Evolutionary conservation across 1,140 invertebrate species (phyloP).

Genomic region (Drosophila mojavensis): DNA sequence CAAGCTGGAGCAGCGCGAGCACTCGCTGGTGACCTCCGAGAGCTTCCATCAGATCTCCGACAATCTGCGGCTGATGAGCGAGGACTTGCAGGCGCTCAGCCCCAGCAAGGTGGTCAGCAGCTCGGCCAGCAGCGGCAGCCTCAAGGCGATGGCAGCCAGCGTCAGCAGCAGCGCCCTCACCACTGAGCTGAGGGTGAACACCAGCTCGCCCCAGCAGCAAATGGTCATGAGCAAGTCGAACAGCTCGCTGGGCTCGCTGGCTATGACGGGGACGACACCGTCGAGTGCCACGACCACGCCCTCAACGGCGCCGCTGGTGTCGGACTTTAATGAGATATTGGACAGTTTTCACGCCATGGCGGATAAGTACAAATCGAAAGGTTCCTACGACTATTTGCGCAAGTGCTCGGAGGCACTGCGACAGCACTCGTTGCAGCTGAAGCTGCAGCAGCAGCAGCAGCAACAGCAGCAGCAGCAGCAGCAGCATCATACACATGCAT

Average conservation of each 20-base stretch:
- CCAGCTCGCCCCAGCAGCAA: constrained; percentile 63
- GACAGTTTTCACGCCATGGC: constrained; percentile 83
- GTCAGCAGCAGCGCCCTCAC: constrained; percentile 47
- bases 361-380: constrained; percentile 83
- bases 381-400: constrained; percentile 83
- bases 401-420: constrained; percentile 83
- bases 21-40: constrained; percentile 78
- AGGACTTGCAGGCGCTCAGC: constrained; percentile 81
- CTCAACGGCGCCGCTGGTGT: constrained; percentile 74
- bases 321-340: constrained; percentile 82
- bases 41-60: constrained; percentile 83
- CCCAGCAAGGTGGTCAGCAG: constrained; percentile 70
- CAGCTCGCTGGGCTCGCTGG: constrained; percentile 60
- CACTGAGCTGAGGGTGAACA: constrained; percentile 67
- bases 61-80: constrained; percentile 81
- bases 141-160: constrained; percentile 61
- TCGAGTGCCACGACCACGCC: constrained; percentile 74
- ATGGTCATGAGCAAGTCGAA: constrained; percentile 73
- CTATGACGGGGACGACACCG: constrained; percentile 51
- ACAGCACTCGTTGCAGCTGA: constrained; percentile 78
- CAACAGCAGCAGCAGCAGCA: constrained; percentile 62
- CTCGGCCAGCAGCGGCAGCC: constrained; percentile 64
- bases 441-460: constrained; percentile 69
- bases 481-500: constrained; percentile 39
- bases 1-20: constrained; percentile 66